phyloP scores from a whole-genome alignment of 2,888 invertebrate species.

The Xestia rhomboidea region DNA sequence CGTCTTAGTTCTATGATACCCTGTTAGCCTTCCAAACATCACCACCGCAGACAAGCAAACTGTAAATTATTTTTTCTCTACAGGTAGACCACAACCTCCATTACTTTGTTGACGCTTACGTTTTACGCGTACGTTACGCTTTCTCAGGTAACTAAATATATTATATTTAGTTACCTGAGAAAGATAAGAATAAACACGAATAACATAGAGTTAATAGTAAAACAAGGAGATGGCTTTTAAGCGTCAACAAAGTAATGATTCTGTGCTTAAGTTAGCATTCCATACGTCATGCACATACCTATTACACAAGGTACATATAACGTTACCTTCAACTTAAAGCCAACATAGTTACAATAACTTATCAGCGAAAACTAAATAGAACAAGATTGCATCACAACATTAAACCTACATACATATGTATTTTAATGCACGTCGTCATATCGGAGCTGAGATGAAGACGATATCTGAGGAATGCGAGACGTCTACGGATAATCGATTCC shows the following conservation, averaged over 20 bases:
- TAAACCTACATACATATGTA: conserved; percentile 61
- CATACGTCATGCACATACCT: not conserved
- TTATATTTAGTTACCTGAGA: not conserved
- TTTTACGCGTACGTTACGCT: too few relatives aligned
- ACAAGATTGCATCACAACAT: conserved; percentile 55
- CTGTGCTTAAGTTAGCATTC: conserved; percentile 9
- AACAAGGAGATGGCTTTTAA: too few relatives aligned
- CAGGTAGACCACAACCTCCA: not conserved
- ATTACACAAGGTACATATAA: conserved; percentile 4
- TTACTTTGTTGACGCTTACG: not conserved
- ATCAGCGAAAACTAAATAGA: conserved; percentile 24
- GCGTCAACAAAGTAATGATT: too few relatives aligned
- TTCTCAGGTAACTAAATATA: too few relatives aligned
- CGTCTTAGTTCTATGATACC: not conserved
- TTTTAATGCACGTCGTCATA: conserved; percentile 75
- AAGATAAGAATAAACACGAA: too few relatives aligned
- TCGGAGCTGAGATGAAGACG: conserved; percentile 75
- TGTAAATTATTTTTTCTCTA: not conserved
- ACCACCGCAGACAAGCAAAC: not conserved
- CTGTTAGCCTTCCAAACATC: not conserved
- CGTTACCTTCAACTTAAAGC: not conserved
- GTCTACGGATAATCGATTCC: conserved; percentile 82
- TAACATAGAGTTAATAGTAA: too few relatives aligned
- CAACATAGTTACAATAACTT: conserved; percentile 14
- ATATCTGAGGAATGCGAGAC: conserved; percentile 80